Base-by-base conservation (phyloP, 2,113 vertebrate genomes). In the Madoqua kirkii region DNA sequence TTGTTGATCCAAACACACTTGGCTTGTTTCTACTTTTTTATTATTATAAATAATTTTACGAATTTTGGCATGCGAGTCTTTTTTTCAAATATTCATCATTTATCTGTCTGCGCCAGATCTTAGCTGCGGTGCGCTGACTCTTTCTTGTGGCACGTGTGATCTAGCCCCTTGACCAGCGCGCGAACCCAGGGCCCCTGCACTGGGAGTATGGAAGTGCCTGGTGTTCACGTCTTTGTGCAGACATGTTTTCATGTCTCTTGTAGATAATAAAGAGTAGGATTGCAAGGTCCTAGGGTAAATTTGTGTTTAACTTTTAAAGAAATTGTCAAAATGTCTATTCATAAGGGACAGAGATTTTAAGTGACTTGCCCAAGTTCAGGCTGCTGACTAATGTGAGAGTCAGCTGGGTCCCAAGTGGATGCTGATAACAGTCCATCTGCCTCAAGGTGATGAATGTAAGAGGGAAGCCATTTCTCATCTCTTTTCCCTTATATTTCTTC, bases 291-390 rank as follows among this genome's bases (percentile, higher is more conserved):
- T 17, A 25, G 15, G 21, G 27, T 85, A 92, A 64, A 79, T 79
- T 43, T 55, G 12, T 33, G 52, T 55, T 82, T 27, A 67, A 90
- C 82, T 93, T 92, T 91, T 89, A n/a, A 45, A 93, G 76, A 95
- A 91, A 54, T 23, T 50, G 54, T 23, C 74, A 67, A 88, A 79
- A 15, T 59, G 33, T 62, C 54, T 87, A n/a, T 79, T 59, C 17
- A 54, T 40, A 23, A 88, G 31, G 16, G 21, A 79, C 48, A 33
- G 50, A 76, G 9, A 83, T 13, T 25, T 33, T 54, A 83, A 31
- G 17, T 36, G 64, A 90, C 23, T 93, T 82, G 36, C 54, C 12
- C 1, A 29, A 81, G 48, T 71, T 64, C 23, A 86, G 21, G 16
- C 45, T n/a, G 45, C 62, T 55, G 31, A 25, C 57, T 71, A 16